Percentiles rank a stretch among this genome's conserved stretches.
These are phyloP conservation scores for Tenualosa thibaudeaui DNA, from an alignment of 2,797 vertebrate species.

Conservation along the genomic window DNA sequence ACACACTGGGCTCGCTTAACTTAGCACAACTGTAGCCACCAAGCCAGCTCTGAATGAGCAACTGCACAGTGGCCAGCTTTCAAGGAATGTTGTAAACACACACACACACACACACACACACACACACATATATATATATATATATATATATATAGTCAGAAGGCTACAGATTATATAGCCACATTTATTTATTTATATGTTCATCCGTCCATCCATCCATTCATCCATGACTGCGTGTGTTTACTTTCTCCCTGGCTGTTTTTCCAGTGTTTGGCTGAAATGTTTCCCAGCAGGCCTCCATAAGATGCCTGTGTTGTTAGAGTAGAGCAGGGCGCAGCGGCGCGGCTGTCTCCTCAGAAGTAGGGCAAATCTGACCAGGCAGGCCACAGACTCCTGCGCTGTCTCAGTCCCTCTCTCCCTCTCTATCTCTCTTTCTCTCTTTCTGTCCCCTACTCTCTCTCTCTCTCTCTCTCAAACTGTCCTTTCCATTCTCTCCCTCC, in stretches of 20 bases:
- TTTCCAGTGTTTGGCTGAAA: conserved; percentile 5
- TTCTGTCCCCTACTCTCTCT: neutral
- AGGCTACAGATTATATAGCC: neutral
- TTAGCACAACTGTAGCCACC: neutral
- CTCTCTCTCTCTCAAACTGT: neutral
- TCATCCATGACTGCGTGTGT: neutral
- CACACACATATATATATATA: neutral
- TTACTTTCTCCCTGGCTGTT: neutral
- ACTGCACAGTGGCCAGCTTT: neutral
- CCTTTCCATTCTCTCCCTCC: neutral
- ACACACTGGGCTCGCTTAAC: neutral
- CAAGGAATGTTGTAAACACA: neutral
- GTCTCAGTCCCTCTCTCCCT: neutral
- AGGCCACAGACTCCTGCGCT: neutral
- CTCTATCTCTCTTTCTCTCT: no score
- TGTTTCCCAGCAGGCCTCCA: neutral
- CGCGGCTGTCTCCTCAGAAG: neutral
- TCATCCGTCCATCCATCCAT: neutral
- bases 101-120: no score
- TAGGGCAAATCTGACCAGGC: neutral
- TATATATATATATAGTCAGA: neutral
- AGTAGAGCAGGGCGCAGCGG: neutral
- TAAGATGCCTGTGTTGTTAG: neutral
- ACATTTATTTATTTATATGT: neutral
- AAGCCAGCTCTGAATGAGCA: neutral